Base-by-base conservation (phyloP, 1,140 invertebrate species). In the Mycetomoellerius zeteki region DNA sequence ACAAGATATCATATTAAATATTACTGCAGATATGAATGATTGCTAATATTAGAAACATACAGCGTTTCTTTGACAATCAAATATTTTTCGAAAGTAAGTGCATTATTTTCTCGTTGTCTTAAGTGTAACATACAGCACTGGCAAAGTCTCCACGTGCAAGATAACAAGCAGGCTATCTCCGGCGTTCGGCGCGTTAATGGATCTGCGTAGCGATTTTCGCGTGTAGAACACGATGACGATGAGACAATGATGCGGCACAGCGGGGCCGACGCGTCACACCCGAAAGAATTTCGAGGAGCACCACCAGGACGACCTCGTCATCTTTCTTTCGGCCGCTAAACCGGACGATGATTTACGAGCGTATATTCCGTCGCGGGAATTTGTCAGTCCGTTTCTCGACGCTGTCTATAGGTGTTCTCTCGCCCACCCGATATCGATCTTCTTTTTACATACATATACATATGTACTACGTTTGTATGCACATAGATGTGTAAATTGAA, bases 271-370 rank as follows among this genome's bases (percentile, higher is more conserved):
- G 72, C 65, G 75, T 37, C 78, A 50, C 77, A 19, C 47, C 12
- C 30, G 43, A 21, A 73, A 65, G 69, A 75, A 76, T 89, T 72
- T 89, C 64, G 47, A 87, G 54, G 52, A 88, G 88, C 60, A 71
- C 52, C 58, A 89, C 69, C 80, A 90, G 86, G 90, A 92, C 77
- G 88, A 84, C 73, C 76, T 89, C 85, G 80, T 87, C 82, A 86
- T 71, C 86, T 16, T 54, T 80, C 77, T 52, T 54, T 47, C 30
- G 72, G 56, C 50, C 65, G 37, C 58, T 54, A 65, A 85, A 85
- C 67, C 85, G 85, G 80, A 88, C 88, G 75, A 80, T 90, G 89
- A 90, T 90, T 90, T 85, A 90, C 86, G 89, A 90, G 86, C 86
- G 86, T 78, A 30, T 80, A 78, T 87, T 84, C 89, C 58, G 58